Evolutionary conservation across 1,140 invertebrate species (phyloP), one percentile per base, ranked within the genome.

Genomic region (Atopsyche davidsoni): DNA sequence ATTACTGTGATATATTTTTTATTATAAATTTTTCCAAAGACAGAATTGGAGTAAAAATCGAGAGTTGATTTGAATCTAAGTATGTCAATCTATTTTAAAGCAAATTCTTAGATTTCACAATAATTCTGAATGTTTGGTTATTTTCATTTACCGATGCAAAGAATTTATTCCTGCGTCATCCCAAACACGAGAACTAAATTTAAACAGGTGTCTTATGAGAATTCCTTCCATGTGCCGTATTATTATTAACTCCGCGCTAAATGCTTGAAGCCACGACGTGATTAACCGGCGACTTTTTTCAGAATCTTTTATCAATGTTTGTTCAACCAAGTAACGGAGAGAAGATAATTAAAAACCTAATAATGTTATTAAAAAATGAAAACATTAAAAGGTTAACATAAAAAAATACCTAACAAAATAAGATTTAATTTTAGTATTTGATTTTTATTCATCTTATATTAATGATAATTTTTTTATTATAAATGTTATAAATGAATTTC

Each of bases 141-240:
- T 24, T 34, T 22, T 23, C 16, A 2, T 23, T 48, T 16, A 36
- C 18, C 18, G 19, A 35, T 46, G 40, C 49, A 41, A 36, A 38
- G 51, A 18, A 57, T 55, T 57, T 56, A 24, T 42, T 51, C 53
- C 58, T 51, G 40, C 49, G 34, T 42, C 51, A 41, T 18, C 14
- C 22, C 10, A 34, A 43, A 39, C 35, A 23, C 22, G 21, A 24
- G 31, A 16, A 24, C 41, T n/a, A 53, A 21, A 53, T 53, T 47
- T 53, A 32, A 22, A 53, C 51, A 53, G 51, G 45, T 53, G 51
- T 40, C 35, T 11, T 14, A 21, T 23, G 35, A 39, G 32, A 42
- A 47, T 46, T 41, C 39, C 38, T 50, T 25, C 23, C 36, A n/a
- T 17, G 24, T 40, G 23, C 31, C 16, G 46, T 21, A 13, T 9